Evolutionary conservation across 2,888 invertebrate species (phyloP).

Genomic region (Volucella inanis): DNA sequence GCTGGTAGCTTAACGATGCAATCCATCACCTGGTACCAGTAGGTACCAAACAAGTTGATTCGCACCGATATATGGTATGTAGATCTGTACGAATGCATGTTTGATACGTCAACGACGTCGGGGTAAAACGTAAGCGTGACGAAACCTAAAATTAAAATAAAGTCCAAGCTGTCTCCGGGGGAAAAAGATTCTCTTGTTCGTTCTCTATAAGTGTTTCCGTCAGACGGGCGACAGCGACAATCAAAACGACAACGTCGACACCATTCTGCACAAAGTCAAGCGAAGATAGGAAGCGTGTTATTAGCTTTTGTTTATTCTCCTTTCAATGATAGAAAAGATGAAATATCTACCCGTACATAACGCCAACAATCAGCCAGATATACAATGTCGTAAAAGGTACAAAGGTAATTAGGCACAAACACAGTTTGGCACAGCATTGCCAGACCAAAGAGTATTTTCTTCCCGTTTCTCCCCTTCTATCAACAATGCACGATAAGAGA

Average conservation of each 20-base stretch:
- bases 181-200: slow-evolving; percentile 25
- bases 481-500: slow-evolving; percentile 14
- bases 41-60: slow-evolving; percentile 9
- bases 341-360: background rate
- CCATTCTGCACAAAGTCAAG: slow-evolving; percentile 15
- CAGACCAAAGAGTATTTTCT: slow-evolving; percentile 15
- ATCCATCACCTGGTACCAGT: slow-evolving; percentile 45
- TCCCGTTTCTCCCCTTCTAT: too few relatives aligned
- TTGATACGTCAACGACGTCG: background rate
- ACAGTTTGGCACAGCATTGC: slow-evolving; percentile 25
- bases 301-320: slow-evolving; percentile 42
- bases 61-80: background rate
- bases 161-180: slow-evolving; percentile 48
- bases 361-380: slow-evolving; percentile 12
- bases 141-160: slow-evolving; percentile 10
- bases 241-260: background rate
- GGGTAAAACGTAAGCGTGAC: background rate
- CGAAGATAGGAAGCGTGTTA: slow-evolving; percentile 59
- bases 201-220: background rate
- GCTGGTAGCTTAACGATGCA: background rate
- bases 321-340: slow-evolving; percentile 14
- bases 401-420: slow-evolving; percentile 38
- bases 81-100: background rate
- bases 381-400: background rate
- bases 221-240: slow-evolving; percentile 4